These are phyloP conservation scores for Atractosteus spatula DNA, from an alignment of 2,113 vertebrate species.

Conservation along the genomic window DNA sequence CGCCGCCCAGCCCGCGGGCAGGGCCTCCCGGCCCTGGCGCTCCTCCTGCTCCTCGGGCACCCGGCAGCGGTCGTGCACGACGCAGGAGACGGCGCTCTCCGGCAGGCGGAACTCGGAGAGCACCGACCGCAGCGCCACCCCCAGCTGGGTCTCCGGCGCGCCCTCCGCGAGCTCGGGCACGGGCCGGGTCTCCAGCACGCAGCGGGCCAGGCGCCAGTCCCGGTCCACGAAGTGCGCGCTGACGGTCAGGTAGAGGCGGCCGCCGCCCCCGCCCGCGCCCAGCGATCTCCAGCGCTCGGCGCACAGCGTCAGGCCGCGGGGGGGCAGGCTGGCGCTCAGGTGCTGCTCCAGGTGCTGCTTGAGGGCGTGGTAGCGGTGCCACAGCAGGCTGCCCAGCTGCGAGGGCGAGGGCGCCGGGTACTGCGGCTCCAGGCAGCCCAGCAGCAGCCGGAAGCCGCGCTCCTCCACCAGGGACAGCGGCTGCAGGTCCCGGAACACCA, in stretches of 20 bases:
- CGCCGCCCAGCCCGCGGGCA: slow-evolving; percentile 40
- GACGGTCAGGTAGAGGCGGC: slow-evolving; percentile 42
- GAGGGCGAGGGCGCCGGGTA: slow-evolving; percentile 37
- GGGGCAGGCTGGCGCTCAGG: slow-evolving; percentile 38
- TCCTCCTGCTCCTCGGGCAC: slow-evolving; percentile 20
- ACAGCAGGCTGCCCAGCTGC: slow-evolving; percentile 48
- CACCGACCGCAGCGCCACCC: slow-evolving; percentile 35
- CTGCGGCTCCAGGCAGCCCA: slow-evolving; percentile 55
- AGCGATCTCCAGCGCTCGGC: slow-evolving; percentile 47
- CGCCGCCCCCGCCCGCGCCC: slow-evolving; percentile 32
- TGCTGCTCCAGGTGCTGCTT: slow-evolving; percentile 50
- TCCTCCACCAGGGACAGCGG: slow-evolving; percentile 57
- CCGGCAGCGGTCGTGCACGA: slow-evolving; percentile 44
- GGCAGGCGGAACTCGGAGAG: slow-evolving; percentile 45
- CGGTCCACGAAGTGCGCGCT: slow-evolving; percentile 51
- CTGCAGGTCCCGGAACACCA: slow-evolving; percentile 60
- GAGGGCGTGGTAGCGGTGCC: slow-evolving; percentile 46
- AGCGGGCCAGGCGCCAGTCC: slow-evolving; percentile 52
- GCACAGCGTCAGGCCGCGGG: slow-evolving; percentile 43
- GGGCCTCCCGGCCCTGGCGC: slow-evolving; percentile 10
- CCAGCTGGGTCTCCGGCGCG: slow-evolving; percentile 18
- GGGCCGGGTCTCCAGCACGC: slow-evolving; percentile 44
- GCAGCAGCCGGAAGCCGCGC: slow-evolving; percentile 52
- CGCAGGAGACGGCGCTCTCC: slow-evolving; percentile 41
- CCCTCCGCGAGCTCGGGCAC: slow-evolving; percentile 25